Percentiles rank a stretch among this genome's conserved stretches.
Conservation (phyloP, 2,797 vertebrate genomes). For the Ispidina picta region DNA sequence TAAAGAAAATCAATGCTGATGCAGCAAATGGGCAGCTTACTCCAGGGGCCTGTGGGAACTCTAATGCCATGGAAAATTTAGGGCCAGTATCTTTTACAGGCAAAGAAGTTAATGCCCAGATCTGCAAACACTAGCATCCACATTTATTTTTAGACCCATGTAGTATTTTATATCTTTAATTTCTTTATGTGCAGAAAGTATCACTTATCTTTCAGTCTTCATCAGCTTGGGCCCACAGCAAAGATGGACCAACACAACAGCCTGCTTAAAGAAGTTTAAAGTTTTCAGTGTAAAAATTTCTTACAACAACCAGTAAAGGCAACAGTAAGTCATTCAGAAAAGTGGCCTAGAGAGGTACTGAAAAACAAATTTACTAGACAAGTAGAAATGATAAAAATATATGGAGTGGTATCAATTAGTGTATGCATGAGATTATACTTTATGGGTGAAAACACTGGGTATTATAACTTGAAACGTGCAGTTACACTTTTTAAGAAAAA, state of each 20-base stretch:
- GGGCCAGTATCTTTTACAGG: neutral
- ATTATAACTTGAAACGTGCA: neutral
- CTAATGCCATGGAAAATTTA: neutral
- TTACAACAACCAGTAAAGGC: neutral
- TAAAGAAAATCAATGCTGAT: neutral
- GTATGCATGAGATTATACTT: neutral
- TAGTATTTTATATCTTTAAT: neutral
- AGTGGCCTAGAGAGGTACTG: neutral
- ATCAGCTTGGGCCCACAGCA: neutral
- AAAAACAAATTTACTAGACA: neutral
- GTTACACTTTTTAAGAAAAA: neutral
- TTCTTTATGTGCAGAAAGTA: neutral
- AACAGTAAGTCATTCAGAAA: neutral
- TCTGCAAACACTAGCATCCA: neutral
- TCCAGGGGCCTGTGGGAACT: neutral
- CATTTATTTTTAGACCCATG: slow-evolving; percentile 19
- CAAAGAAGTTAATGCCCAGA: neutral
- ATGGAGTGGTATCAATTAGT: neutral
- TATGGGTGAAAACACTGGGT: neutral
- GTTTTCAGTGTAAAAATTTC: neutral
- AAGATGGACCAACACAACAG: neutral
- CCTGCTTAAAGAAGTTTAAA: neutral
- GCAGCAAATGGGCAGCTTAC: neutral
- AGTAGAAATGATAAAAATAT: neutral
- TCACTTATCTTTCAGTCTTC: neutral